Conservation (phyloP, 2,888 invertebrate genomes). For the Mechanitis mazaeus region DNA sequence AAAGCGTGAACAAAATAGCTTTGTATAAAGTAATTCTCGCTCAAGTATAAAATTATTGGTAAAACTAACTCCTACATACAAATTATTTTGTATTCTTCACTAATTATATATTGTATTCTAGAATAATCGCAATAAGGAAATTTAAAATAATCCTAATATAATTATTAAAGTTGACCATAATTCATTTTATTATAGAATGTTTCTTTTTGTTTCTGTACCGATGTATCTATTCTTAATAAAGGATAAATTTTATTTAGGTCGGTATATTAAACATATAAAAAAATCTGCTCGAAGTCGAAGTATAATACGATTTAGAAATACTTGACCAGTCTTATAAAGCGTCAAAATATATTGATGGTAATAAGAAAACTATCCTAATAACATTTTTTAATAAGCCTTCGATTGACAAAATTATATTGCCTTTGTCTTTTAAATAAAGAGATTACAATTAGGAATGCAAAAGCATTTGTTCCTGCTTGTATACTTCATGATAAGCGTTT, state of each 20-base stretch:
- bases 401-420: neutral
- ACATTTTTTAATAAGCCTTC: neutral
- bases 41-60: constrained; percentile 23
- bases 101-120: neutral
- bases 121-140: too few species aligned
- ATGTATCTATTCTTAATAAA: too few species aligned
- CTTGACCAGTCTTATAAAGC: constrained; percentile 52
- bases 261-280: too few species aligned
- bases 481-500: constrained; percentile 98
- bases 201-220: too few species aligned
- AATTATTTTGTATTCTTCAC: neutral
- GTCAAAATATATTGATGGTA: constrained; percentile 24
- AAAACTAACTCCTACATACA: neutral
- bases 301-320: constrained; percentile 37
- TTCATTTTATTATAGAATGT: too few species aligned
- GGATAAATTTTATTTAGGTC: too few species aligned
- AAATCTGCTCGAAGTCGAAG: constrained; percentile 13
- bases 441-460: constrained; percentile 56
- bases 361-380: neutral
- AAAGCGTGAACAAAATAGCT: too few species aligned
- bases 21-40: constrained; percentile 8
- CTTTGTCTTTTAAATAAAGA: constrained; percentile 20
- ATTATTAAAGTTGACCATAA: too few species aligned
- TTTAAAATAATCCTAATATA: too few species aligned
- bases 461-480: constrained; percentile 88